These are phyloP conservation scores for Argyresthia albistria DNA, from an alignment of 2,888 invertebrate species.

Conservation along the genomic window DNA sequence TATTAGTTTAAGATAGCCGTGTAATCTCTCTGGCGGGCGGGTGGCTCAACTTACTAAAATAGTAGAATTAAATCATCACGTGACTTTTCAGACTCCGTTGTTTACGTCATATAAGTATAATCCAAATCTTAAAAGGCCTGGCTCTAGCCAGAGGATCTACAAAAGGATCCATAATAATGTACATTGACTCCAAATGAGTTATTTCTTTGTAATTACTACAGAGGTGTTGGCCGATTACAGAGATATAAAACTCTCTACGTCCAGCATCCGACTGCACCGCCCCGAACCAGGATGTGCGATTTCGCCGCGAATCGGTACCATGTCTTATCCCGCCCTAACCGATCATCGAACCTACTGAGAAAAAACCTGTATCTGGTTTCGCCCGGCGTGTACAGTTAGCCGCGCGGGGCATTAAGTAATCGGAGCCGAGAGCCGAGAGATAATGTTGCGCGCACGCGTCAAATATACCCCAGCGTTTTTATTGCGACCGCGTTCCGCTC, in stretches of 20 bases:
- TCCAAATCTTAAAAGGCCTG: too few relatives aligned
- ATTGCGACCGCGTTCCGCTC: conserved; percentile 17
- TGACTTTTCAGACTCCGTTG: background rate
- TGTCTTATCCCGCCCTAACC: conserved; percentile 28
- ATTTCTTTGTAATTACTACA: too few relatives aligned
- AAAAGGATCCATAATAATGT: too few relatives aligned
- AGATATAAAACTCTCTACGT: too few relatives aligned
- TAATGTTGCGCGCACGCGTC: conserved; percentile 71
- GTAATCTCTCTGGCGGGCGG: background rate
- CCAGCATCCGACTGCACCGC: too few relatives aligned
- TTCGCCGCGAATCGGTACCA: conserved; percentile 12
- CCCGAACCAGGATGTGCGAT: too few relatives aligned
- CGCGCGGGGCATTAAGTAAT: conserved; percentile 64
- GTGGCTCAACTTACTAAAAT: background rate
- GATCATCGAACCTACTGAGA: conserved; percentile 58
- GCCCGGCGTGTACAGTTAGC: conserved; percentile 62
- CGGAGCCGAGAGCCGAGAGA: conserved; percentile 62
- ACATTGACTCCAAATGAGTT: too few relatives aligned
- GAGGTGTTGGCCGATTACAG: too few relatives aligned
- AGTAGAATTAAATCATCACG: background rate
- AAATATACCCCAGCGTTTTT: conserved; percentile 65
- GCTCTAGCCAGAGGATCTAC: too few relatives aligned
- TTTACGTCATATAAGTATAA: too few relatives aligned
- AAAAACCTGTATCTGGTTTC: conserved; percentile 65
- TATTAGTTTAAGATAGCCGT: conserved; percentile 58